A percentile compares a stretch with the other conserved stretches of the same genome.
These are phyloP conservation scores for Dicrurus megarhynchus DNA, from an alignment of 2,113 vertebrate species.

Conservation along the genomic window DNA sequence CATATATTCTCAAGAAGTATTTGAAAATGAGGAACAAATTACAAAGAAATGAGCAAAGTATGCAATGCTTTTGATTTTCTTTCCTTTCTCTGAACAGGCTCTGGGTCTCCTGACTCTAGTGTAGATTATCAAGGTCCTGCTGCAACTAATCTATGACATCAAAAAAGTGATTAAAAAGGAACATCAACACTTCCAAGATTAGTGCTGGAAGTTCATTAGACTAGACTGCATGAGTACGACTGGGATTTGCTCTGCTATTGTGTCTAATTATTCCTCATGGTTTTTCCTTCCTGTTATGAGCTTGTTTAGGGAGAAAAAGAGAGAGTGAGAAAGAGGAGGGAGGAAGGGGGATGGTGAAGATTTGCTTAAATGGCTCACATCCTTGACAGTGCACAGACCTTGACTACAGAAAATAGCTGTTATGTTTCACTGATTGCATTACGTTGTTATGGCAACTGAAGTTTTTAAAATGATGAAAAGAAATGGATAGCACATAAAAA, in stretches of 20 bases:
- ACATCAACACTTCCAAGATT: conserved; percentile 30
- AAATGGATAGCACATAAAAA: conserved; percentile 69
- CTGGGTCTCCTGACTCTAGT: neutral
- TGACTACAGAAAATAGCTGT: conserved; percentile 65
- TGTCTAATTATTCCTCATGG: conserved; percentile 63
- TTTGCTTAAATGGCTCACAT: conserved; percentile 66
- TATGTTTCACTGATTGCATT: conserved; percentile 65
- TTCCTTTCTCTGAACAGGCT: neutral
- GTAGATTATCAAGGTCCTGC: conserved; percentile 15
- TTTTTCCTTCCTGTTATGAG: conserved; percentile 63
- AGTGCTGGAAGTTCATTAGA: conserved; percentile 48
- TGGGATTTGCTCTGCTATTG: conserved; percentile 45
- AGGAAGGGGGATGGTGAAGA: conserved; percentile 57
- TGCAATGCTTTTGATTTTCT: neutral
- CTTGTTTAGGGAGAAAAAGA: conserved; percentile 53
- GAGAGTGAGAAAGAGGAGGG: conserved; percentile 5
- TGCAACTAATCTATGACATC: conserved; percentile 42
- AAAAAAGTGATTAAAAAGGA: conserved; percentile 55
- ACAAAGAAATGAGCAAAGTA: neutral
- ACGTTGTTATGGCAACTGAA: conserved; percentile 78
- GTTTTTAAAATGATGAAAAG: conserved; percentile 72
- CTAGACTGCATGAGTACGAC: neutral
- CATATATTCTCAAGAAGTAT: neutral
- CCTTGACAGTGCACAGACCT: conserved; percentile 65
- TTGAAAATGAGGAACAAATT: neutral